Base-by-base conservation (phyloP, 2,113 vertebrate genomes). In the Okapia johnstoni region DNA sequence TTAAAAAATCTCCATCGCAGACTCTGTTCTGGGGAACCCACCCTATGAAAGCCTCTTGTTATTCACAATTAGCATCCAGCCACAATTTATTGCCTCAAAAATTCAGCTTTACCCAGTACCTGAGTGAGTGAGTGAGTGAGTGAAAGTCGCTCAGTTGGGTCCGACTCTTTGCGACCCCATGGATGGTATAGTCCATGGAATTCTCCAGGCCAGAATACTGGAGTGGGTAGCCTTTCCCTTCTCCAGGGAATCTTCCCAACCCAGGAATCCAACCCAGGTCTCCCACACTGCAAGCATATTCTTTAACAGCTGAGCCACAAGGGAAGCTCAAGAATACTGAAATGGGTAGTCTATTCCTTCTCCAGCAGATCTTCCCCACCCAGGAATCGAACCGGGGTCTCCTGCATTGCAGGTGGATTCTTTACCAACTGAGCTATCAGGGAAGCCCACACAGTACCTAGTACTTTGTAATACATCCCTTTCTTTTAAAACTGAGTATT, bases 1-100 rank as follows among this genome's bases (percentile, higher is more conserved):
- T 0, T 1, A 14, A 43, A 40, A 43, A 43, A 14, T 40, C n/a
- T 40, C 40, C 48, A 5, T 3, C 2, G 21, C 36, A 55, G n/a
- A 6, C 80, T 83, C 55, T 81, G 28, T 23, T n/a, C 58, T 52
- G 33, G 63, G 58, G 33, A 81, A 8, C 21, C 43, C 61, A 21
- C 46, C 33, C 77, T 43, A 57, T 12, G 15, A 83, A 25, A 76
- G 17, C 26, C 43, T 21, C 13, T 4, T 11, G 19, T 23, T 70
- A 36, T 40, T 70, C n/a, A 40, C 40, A 12, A 40, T 70, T 11
- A 40, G n/a, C 19, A 40, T 57, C 28, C 28, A 95, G 76, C 11
- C 33, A 48, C 46, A 80, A 50, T 6, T 50, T 21, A 54, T 48
- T 2, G 0, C 93, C 77, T 63, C 15, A 40, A 52, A 81, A 96